Base-by-base conservation (phyloP, 1,140 invertebrate species). In the Aphaenogaster floridana region DNA sequence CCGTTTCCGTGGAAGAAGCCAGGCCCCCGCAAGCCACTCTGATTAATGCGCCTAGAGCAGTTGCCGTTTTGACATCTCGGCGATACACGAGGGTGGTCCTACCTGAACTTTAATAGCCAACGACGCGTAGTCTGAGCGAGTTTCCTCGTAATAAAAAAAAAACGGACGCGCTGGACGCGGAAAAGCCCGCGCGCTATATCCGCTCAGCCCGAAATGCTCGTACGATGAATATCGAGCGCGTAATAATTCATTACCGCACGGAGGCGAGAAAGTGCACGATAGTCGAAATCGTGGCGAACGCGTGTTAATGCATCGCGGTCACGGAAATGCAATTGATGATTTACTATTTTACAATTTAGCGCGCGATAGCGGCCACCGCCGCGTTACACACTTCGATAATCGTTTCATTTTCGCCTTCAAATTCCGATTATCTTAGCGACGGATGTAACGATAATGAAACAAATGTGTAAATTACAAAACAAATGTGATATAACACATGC, bases 331-430 rank as follows among this genome's bases (percentile, higher is more conserved):
- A 84, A 84, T 84, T 84, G 80, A 84, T 84, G 72, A 81, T 81
- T 81, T 81, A 81, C 36, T 84, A 74, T 74, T 84, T 84, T 74
- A 84, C 69, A 84, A 63, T 61, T 74, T 61, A 59, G 42, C 68
- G 17, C n/a, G 69, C 52, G 80, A 83, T 83, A 83, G 52, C 80
- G 54, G 13, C 52, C 34, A 36, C 52, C 72, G 72, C 21, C n/a
- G 48, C 48, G 68, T 74, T 74, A 83, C 79, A 36, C 68, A 83
- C 68, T 48, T 74, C 80, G 42, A 74, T 83, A 45, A 72, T 74
- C 28, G 42, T 83, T 83, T 61, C 42, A 83, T 83, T 83, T 61
- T 83, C 69, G 80, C 68, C 54, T 48, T 72, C 68, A 28, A 39
- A 61, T 83, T 52, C 54, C 52, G 39, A 83, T 83, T 72, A 78